Evolutionary conservation across 2,888 invertebrate species (phyloP).

Genomic region (Cerastis leucographa): DNA sequence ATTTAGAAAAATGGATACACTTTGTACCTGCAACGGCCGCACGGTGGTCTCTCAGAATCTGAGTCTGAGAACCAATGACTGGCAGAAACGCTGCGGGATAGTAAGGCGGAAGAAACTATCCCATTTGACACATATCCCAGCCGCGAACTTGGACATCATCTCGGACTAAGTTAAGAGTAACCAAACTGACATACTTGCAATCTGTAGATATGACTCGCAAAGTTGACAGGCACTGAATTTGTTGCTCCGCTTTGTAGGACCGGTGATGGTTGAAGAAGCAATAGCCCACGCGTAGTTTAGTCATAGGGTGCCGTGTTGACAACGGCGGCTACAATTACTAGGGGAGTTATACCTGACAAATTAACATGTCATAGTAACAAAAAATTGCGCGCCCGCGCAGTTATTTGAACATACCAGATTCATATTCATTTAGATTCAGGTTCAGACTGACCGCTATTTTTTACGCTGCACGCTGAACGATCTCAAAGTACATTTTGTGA

Average conservation of each 20-base stretch:
- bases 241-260: constrained; percentile 24
- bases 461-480: not conserved
- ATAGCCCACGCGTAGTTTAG: constrained; percentile 5
- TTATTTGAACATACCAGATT: constrained; percentile 21
- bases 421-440: not conserved
- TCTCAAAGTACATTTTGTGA: not conserved
- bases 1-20: not conserved
- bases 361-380: constrained; percentile 48
- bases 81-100: constrained; percentile 7
- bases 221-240: not conserved
- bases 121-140: constrained; percentile 28
- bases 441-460: not conserved
- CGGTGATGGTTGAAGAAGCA: constrained; percentile 14
- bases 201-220: constrained; percentile 7
- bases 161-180: not conserved
- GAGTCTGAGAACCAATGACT: constrained; percentile 2
- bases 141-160: not conserved
- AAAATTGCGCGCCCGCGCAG: constrained; percentile 6
- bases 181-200: constrained; percentile 34
- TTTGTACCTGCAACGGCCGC: constrained; percentile 29
- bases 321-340: constrained; percentile 6
- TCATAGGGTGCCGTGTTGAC: not conserved
- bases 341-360: constrained; percentile 44
- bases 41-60: constrained; percentile 5
- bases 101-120: constrained; percentile 2